Evolutionary conservation across 2,888 invertebrate species (phyloP), one percentile per base, ranked within the genome.

Genomic region (Sycophila texana): DNA sequence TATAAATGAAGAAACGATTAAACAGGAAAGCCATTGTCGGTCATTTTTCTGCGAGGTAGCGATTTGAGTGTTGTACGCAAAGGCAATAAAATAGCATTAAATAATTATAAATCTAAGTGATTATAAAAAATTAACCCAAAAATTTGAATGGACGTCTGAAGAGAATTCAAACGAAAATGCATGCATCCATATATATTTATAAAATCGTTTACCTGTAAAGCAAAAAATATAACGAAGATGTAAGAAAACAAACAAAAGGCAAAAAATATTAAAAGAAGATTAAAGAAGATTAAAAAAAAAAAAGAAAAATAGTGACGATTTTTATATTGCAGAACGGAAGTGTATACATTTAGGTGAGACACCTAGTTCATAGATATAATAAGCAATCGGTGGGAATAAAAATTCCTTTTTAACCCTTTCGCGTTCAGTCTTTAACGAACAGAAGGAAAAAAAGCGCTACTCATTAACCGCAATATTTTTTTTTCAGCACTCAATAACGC

Each of bases 131-230:
- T 10, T 53, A 60, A 61, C 22, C 66, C 26, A 47, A 66, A 66
- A 77, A 77, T 80, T 80, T 39, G 57, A 77, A 80, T 80, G 80
- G 76, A 77, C 73, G 80, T 80, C 80, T 80, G 58, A 55, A 49
- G 18, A 20, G 55, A 51, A 30, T 39, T 18, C 18, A n/a, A 63
- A 22, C 65, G 67, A 68, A 65, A 70, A 51, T 22, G 7, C 80
- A 74, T 77, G 80, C 76, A 65, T 76, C 61, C 26, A n/a, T 22
- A 58, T 73, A 65, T 60, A 49, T 53, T 18, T 18, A 18, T 66
- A 74, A 74, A 79, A 55, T 61, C 57, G 22, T 47, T 39, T 30
- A 51, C 68, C 4, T 39, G 18, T 65, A 80, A 68, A 61, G 53
- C 2, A 57, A 66, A 72, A 58, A 75, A 30, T 67, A 67, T 30